Evolutionary conservation across 2,113 vertebrate genomes (phyloP), one percentile per base, ranked within the genome.

Genomic region (Eleginops maclovinus): DNA sequence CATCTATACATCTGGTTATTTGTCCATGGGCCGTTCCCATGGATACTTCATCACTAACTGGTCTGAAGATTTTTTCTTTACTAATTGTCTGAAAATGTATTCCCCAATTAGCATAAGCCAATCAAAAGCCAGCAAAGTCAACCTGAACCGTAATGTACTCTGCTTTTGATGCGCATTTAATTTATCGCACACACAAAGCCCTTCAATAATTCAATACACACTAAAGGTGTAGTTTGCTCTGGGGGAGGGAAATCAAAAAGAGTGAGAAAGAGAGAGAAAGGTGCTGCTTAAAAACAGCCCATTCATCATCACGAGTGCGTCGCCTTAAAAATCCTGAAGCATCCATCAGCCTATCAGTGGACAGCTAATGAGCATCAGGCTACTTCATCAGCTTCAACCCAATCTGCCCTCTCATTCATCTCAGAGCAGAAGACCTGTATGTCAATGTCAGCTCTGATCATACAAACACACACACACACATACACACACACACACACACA

Each of bases 361-460:
- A 58, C 67, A 49, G 72, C 89, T 89, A 83, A 89, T 77, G 76
- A 88, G 83, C 81, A 72, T 79, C 72, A 63, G 86, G 81, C 61
- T 82, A 75, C 85, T 87, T 91, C 87, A 91, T 89, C 86, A 88
- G 83, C 77, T 75, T 91, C 89, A 88, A 40, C 53, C 22, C 80
- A 83, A 85, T 88, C 76, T 83, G 81, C 74, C 85, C 77, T 81
- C 81, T 91, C 89, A 89, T 91, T 72, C 77, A 12, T 91, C 87
- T 86, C 66, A 6, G 78, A 81, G 85, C 72, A 41, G 76, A 79
- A 84, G 73, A 74, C 67, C 85, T 89, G 87, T 86, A 83, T 80
- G 85, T 87, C 84, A 84, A 70, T 2, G 69, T 51, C 85, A 69
- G 15, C 62, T 9, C 36, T 3, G 28, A 79, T 75, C 66, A 8